These are phyloP conservation scores for Fragum sueziense DNA, from an alignment of 2,888 invertebrate species.

Conservation along the genomic window DNA sequence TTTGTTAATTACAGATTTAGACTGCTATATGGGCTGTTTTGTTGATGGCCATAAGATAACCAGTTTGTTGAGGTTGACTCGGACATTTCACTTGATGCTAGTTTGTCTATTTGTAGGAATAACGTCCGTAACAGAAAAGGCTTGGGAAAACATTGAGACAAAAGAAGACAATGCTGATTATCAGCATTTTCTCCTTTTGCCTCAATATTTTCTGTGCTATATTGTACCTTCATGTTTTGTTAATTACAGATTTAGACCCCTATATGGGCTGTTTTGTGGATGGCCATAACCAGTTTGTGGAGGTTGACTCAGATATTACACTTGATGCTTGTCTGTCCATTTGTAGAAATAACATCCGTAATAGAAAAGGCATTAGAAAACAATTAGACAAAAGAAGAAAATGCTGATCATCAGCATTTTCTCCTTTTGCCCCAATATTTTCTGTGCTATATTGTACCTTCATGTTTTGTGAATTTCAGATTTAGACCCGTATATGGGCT, in stretches of 20 bases:
- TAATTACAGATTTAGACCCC: slow-evolving; percentile 13
- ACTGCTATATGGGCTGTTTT: slow-evolving; percentile 20
- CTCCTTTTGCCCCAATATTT: too few relatives aligned
- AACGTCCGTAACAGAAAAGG: too few relatives aligned
- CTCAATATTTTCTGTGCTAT: too few relatives aligned
- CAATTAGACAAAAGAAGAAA: too few relatives aligned
- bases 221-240: too few relatives aligned
- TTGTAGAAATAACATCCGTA: not conserved
- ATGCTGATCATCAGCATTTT: too few relatives aligned
- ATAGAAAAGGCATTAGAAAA: too few relatives aligned
- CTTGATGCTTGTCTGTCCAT: not conserved
- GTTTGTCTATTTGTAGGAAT: not conserved
- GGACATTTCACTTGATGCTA: not conserved
- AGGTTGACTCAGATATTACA: not conserved
- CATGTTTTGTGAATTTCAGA: slow-evolving; percentile 20
- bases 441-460: too few relatives aligned
- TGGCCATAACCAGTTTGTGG: not conserved
- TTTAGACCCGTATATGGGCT: slow-evolving; percentile 14
- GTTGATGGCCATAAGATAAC: slow-evolving; percentile 3
- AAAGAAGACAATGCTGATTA: too few relatives aligned
- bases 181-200: too few relatives aligned
- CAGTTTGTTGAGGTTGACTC: not conserved
- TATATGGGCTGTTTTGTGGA: slow-evolving; percentile 27
- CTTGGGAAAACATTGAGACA: too few relatives aligned
- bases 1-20: slow-evolving; percentile 17